phyloP scores from a whole-genome alignment of 2,797 vertebrate genomes.

The Lates japonicus region DNA sequence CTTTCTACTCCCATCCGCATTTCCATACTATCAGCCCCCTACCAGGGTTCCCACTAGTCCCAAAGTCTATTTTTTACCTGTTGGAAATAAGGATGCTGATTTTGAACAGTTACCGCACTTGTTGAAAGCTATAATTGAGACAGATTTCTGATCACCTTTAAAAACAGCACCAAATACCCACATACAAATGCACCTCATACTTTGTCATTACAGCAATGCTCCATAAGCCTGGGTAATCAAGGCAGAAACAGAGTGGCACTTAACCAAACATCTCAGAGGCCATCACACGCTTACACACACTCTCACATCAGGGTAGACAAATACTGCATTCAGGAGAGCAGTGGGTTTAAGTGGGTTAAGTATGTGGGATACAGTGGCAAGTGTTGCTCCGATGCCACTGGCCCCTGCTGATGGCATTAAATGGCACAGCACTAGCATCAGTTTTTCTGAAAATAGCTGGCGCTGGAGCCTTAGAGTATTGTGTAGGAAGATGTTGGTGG shows the following conservation, averaged over 20 bases:
- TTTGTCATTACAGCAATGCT: slow-evolving; percentile 11
- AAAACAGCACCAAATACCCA: background rate
- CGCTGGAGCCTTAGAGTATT: slow-evolving; percentile 27
- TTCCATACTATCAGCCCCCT: slow-evolving; percentile 19
- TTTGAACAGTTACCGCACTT: background rate
- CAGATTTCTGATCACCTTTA: slow-evolving; percentile 21
- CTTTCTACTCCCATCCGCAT: background rate
- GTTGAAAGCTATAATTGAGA: slow-evolving; percentile 7
- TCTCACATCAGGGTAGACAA: slow-evolving; percentile 27
- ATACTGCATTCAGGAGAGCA: slow-evolving; percentile 23
- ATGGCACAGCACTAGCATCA: slow-evolving; percentile 47
- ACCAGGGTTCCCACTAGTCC: background rate
- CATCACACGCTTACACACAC: slow-evolving; percentile 10
- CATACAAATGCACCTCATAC: background rate
- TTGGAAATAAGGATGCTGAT: background rate
- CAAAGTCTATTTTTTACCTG: background rate
- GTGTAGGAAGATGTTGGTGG: slow-evolving; percentile 7
- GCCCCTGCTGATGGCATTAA: slow-evolving; percentile 53
- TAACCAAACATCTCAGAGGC: slow-evolving; percentile 35
- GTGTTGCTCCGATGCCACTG: slow-evolving; percentile 38
- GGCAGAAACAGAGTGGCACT: slow-evolving; percentile 44
- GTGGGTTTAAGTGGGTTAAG: slow-evolving; percentile 61
- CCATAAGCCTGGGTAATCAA: slow-evolving; percentile 23
- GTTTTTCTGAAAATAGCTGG: slow-evolving; percentile 47
- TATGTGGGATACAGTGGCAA: slow-evolving; percentile 55